Evolutionary conservation across 2,888 invertebrate species (phyloP).

Genomic region (Oligia strigilis): DNA sequence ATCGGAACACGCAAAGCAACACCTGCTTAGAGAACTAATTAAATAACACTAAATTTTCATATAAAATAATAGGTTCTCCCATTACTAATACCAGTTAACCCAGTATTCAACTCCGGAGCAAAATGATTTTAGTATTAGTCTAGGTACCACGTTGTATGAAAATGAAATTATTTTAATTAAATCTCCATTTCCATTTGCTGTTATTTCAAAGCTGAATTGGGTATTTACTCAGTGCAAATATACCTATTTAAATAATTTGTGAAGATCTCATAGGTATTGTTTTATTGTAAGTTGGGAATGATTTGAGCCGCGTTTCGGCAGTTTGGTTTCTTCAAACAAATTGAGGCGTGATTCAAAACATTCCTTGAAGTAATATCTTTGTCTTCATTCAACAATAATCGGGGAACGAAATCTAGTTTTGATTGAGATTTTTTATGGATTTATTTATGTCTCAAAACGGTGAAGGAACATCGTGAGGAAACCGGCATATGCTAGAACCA

Average conservation of each 20-base stretch:
- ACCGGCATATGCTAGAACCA: not conserved
- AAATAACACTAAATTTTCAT: constrained; percentile 41
- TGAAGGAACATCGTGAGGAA: not conserved
- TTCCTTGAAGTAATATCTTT: constrained; percentile 15
- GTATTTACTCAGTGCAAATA: constrained; percentile 45
- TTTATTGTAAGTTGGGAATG: constrained; percentile 25
- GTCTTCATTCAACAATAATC: not conserved
- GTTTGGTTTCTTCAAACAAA: constrained; percentile 27
- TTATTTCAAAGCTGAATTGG: constrained; percentile 42
- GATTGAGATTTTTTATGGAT: not conserved
- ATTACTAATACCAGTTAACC: constrained; percentile 33
- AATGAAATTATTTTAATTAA: constrained; percentile 62
- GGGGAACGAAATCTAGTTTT: not conserved
- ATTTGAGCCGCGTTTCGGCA: constrained; percentile 3
- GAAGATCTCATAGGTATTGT: constrained; percentile 29
- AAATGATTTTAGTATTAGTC: constrained; percentile 54
- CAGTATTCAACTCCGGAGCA: constrained; percentile 29
- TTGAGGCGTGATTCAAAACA: not conserved
- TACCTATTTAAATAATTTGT: constrained; percentile 38
- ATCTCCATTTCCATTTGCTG: constrained; percentile 47
- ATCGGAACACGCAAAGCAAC: constrained; percentile 13
- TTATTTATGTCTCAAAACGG: not conserved
- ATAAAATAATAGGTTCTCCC: constrained; percentile 36
- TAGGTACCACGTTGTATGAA: constrained; percentile 26
- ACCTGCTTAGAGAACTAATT: constrained; percentile 28